These are phyloP conservation scores for Sciurus carolinensis DNA, from an alignment of 2,797 vertebrate genomes.

Conservation along the genomic window DNA sequence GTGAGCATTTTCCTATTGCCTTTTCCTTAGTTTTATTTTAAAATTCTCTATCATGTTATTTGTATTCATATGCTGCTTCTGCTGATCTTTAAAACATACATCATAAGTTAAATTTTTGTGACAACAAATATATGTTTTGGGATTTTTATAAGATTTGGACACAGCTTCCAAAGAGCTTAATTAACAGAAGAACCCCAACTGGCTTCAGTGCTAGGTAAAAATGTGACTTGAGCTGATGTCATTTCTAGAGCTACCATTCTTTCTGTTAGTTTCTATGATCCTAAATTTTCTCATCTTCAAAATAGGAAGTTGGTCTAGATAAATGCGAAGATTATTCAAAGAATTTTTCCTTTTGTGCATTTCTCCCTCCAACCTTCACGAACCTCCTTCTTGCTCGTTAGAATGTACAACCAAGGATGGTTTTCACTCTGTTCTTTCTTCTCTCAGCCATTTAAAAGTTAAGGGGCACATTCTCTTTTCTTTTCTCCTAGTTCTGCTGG, in stretches of 20 bases:
- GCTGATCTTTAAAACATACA: background rate
- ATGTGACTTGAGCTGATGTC: background rate
- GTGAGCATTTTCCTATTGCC: background rate
- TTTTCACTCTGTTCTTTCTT: background rate
- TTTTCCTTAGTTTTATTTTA: slow-evolving; percentile 60
- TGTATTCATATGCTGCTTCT: background rate
- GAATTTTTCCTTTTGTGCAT: background rate
- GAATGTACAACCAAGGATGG: too few species aligned
- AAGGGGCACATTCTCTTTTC: background rate
- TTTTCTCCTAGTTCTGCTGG: slow-evolving; percentile 64
- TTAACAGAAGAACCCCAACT: background rate
- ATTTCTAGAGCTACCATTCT: background rate
- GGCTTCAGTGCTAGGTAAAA: background rate
- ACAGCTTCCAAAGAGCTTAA: background rate
- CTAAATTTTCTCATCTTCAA: slow-evolving; percentile 21
- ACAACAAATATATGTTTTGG: background rate
- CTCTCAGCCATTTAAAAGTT: background rate
- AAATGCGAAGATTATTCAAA: background rate
- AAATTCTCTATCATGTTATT: slow-evolving; percentile 10
- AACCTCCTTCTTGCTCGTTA: background rate
- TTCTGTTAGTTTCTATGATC: background rate
- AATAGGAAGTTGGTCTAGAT: background rate
- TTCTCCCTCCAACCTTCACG: background rate
- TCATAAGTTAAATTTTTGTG: background rate
- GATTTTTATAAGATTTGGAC: slow-evolving; percentile 4